phyloP scores from a whole-genome alignment of 2,888 invertebrate genomes.

The Drosophila leonis region DNA sequence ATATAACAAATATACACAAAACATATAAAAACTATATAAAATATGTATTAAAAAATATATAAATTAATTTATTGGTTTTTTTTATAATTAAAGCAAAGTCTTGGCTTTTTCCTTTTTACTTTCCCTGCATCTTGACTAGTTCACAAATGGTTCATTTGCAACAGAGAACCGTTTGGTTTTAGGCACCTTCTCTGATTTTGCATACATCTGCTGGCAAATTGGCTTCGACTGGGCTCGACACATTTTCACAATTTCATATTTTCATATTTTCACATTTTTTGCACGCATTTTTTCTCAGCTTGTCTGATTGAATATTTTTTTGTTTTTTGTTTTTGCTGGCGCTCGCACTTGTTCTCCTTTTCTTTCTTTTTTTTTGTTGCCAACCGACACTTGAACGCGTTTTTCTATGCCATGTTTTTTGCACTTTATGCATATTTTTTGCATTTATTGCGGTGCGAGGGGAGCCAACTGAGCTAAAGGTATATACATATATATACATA shows the following conservation, averaged over 20 bases:
- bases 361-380: constrained; percentile 40
- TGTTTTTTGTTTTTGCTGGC: constrained; percentile 43
- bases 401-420: constrained; percentile 57
- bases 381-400: constrained; percentile 45
- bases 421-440: constrained; percentile 72
- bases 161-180: background rate
- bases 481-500: background rate
- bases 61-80: too few relatives aligned
- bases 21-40: too few relatives aligned
- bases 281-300: constrained; percentile 39
- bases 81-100: too few relatives aligned
- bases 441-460: constrained; percentile 66
- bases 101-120: too few relatives aligned
- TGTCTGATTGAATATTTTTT: constrained; percentile 74
- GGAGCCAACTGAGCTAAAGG: background rate
- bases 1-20: too few relatives aligned
- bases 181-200: constrained; percentile 5
- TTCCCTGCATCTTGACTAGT: background rate
- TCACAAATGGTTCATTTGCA: background rate
- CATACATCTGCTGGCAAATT: constrained; percentile 26
- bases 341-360: constrained; percentile 52
- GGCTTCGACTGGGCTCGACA: constrained; percentile 18
- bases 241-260: constrained; percentile 43
- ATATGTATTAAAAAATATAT: too few relatives aligned
- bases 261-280: constrained; percentile 26